Percentiles rank a stretch among this genome's conserved stretches.
Conservation (phyloP, 2,888 invertebrate genomes). For the Sericinus montela region DNA sequence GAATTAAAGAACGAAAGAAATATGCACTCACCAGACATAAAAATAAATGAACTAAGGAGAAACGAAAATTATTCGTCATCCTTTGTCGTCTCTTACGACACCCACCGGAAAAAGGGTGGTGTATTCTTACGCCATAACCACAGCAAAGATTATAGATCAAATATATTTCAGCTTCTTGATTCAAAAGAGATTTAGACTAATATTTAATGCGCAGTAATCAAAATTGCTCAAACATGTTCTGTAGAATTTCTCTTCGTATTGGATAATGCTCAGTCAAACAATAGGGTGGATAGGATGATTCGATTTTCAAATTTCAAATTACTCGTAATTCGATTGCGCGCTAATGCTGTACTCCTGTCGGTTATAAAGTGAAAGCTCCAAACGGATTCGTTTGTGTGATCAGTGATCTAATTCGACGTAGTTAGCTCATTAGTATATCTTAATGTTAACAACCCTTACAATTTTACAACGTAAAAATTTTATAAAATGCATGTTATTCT, state of each 20-base stretch:
- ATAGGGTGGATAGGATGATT: constrained; percentile 47
- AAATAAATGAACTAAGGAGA: too few species aligned
- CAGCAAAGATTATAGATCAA: background rate
- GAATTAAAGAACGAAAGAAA: too few species aligned
- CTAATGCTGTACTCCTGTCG: constrained; percentile 67
- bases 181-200: background rate
- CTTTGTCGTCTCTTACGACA: too few species aligned
- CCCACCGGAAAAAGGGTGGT: too few species aligned
- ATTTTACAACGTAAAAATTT: too few species aligned
- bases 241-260: constrained; percentile 25
- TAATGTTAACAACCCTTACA: background rate
- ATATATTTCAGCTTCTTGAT: background rate
- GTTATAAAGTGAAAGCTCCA: constrained; percentile 57
- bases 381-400: constrained; percentile 54
- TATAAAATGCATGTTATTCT: too few species aligned
- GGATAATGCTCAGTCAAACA: constrained; percentile 42
- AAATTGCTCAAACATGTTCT: constrained; percentile 14
- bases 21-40: too few species aligned
- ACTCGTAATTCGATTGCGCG: constrained; percentile 62
- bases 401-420: constrained; percentile 44
- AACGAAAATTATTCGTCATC: too few species aligned
- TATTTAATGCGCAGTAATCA: constrained; percentile 11
- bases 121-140: too few species aligned
- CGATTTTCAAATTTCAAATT: constrained; percentile 67
- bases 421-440: constrained; percentile 28